Evolutionary conservation across 2,113 vertebrate genomes (phyloP), one percentile per base, ranked within the genome.

Genomic region (Triplophysa siluroides): DNA sequence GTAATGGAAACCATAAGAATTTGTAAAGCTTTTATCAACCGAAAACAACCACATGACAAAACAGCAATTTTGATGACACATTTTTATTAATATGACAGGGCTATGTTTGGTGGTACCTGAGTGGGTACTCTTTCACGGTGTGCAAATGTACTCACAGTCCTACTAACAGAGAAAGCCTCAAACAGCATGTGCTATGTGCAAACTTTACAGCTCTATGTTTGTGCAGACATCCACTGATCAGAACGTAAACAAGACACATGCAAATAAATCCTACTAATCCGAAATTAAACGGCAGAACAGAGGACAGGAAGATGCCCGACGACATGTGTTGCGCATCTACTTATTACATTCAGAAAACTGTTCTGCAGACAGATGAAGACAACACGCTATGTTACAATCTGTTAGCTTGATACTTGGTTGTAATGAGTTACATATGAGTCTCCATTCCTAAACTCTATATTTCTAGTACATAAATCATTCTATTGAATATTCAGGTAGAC

Each of bases 51-150:
- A 47, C 19, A 50, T 58, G 33, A 23, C 12, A 67, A 23, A 6
- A 2, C 21, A 23, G 12, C 3, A 45, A 26, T 47, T 38, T 63
- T 47, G 16, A 52, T 43, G 8, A 80, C 29, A 63, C 43, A 16
- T 54, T 83, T 38, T 69, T 63, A 81, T n/a, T 58, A 9, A 58
- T 2, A 58, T n/a, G 54, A n/a, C 33, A 7, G 19, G 16, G 54
- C 54, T 11, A 43, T 2, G 10, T 45, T 29, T 43, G 45, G 67
- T 47, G 16, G 73, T 72, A 72, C 67, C 73, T 72, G 78, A 80
- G 78, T n/a, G 78, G 65, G 72, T 61, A 76, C 52, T 41, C n/a
- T 21, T 23, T n/a, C 43, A 67, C 56, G 71, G 38, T 29, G 63
- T 23, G 54, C 19, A 47, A 54, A 21, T 63, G 56, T 63, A 50